Base-by-base conservation (phyloP, 30 jellyfish, hydroid and myxozoan species). In the Mastigias papua region DNA sequence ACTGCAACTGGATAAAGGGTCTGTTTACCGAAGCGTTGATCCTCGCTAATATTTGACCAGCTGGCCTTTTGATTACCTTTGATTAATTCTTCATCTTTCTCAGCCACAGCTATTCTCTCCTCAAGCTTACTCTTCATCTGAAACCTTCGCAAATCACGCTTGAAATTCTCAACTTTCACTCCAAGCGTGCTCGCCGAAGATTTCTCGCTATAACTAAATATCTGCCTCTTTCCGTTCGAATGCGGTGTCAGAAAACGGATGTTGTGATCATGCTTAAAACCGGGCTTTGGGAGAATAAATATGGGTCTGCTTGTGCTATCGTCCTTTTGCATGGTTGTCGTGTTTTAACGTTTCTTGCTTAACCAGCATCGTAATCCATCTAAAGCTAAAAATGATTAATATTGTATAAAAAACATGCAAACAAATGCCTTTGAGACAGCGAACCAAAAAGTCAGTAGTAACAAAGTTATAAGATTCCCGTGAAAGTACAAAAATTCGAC, bases 361-460 rank as follows among this genome's bases (percentile, higher is more conserved):
- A 63, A n/a, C 74, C 74, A 63, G 42, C 74, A 63, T 63, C 42
- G 37, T 63, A 63, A 42, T 63, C 74, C 74, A 63, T 63, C 37
- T 63, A 63, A 1, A 2, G 20, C 74, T 63, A 26, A 23, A 63
- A 63, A 27, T 2, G 54, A 37, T 6, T 37, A 37, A 37, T 3
- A 37, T 6, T 37, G 54, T 3, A 11, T 37, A 37, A 6, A 37
- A 3, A 37, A 6, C 6, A 11, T 11, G 54, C 11, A 37, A 37
- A 37, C 54, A 11, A 3, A 11, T 11, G 54, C 11, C 6, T 37
- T 37, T 11, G 6, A 37, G 11, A 37, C 6, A 6, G 11, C 6
- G 54, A 37, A 37, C 54, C 54, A 3, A 37, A 37, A 37, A 37
- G 6, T 3, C 6, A 37, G 11, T 37, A 37, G n/a, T n/a, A n/a